Conservation (phyloP, 2,113 vertebrate genomes). For the Corythoichthys haematopterus region DNA sequence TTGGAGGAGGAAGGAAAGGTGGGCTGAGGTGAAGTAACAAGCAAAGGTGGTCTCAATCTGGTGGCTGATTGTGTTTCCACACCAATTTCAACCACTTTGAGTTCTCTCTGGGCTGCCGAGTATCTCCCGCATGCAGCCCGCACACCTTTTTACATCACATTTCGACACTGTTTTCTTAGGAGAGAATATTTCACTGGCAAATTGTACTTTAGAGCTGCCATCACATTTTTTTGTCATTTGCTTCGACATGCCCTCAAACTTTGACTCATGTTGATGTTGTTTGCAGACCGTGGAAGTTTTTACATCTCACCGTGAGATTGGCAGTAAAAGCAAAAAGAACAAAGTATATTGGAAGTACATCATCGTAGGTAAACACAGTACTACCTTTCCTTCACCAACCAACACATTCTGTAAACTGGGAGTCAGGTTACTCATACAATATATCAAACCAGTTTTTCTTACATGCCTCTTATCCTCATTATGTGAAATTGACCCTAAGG, state of each 20-base stretch:
- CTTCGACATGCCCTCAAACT: neutral
- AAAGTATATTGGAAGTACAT: no score
- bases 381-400: no score
- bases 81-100: constrained; percentile 3
- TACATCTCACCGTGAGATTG: neutral
- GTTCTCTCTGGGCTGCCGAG: constrained; percentile 2
- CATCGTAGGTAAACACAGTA: no score
- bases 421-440: no score
- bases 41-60: constrained; percentile 11
- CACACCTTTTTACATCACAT: neutral
- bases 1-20: constrained; percentile 3
- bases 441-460: no score
- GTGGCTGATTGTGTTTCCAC: constrained; percentile 5
- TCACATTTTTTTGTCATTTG: neutral
- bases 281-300: neutral
- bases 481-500: no score
- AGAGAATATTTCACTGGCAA: neutral
- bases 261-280: neutral
- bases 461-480: no score
- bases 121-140: neutral
- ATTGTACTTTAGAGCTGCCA: neutral
- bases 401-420: no score
- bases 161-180: neutral
- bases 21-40: neutral
- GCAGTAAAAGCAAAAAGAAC: no score